A percentile compares a stretch with the other conserved stretches of the same genome.
Evolutionary conservation across 2,113 vertebrate genomes (phyloP).

Genomic region (Otolemur garnettii): DNA sequence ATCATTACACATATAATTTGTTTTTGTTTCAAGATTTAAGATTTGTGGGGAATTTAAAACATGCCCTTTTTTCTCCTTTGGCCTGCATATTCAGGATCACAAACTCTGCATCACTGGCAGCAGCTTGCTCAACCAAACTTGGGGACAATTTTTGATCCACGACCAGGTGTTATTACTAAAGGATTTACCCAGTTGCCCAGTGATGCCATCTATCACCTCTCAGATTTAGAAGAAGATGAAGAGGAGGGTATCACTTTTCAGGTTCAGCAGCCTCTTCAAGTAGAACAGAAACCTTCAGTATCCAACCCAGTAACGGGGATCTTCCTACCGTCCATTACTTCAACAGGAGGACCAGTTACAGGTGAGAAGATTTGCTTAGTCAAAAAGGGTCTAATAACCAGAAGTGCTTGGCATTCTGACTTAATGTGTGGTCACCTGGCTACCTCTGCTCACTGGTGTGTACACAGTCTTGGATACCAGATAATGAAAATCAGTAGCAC

Average conservation of each 20-base stretch:
- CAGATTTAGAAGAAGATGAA: constrained; percentile 96
- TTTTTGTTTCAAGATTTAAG: constrained; percentile 8
- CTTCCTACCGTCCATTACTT: constrained; percentile 87
- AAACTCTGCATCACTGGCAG: constrained; percentile 99
- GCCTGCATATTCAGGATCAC: constrained; percentile 90
- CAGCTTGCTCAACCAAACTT: constrained; percentile 97
- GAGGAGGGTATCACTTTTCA: constrained; percentile 94
- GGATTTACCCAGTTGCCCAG: constrained; percentile 93
- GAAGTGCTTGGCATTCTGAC: background rate
- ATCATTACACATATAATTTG: background rate
- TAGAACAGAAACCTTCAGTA: constrained; percentile 85
- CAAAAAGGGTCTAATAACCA: background rate
- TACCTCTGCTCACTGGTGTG: background rate
- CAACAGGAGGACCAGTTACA: constrained; percentile 82
- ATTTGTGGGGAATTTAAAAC: constrained; percentile 26
- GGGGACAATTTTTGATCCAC: constrained; percentile 96
- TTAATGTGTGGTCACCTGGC: background rate
- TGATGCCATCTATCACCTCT: constrained; percentile 91
- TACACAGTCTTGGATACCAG: background rate
- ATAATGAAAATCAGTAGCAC: background rate
- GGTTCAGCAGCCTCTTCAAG: constrained; percentile 87
- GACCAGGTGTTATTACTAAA: constrained; percentile 98
- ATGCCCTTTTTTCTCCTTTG: background rate
- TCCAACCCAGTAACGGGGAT: constrained; percentile 82
- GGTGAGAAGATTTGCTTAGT: constrained; percentile 82